Base-by-base conservation (phyloP, 64 coral and sea anemone genomes). In the Actinia tenebrosa region DNA sequence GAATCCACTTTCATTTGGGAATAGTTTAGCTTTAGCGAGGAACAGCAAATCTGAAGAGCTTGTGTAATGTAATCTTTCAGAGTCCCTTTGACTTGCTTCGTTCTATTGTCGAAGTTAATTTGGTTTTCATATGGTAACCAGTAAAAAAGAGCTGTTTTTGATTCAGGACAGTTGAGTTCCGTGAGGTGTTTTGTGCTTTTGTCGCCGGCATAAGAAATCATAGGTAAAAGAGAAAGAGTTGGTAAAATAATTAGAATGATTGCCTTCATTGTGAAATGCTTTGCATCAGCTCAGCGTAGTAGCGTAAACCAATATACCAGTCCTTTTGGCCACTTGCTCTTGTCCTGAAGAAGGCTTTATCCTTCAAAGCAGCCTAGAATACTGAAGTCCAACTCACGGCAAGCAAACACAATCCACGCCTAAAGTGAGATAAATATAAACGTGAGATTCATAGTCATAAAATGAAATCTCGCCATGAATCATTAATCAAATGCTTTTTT, bases 1-100 rank as follows among this genome's bases (percentile, higher is more conserved):
- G 90, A 83, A 20, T 86, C 68, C 4, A 84, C 90, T 43, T 92
- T 75, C 86, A 92, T 84, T 83, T 81, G 14, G 19, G 78, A 92
- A 59, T 92, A 92, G 7, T 23, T 59, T 1, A 92, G 80, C 3
- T 92, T 64, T 59, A 87, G 16, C 42, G 90, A 45, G 16, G 90
- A 47, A 22, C 90, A 92, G 30, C 90, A 92, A 59, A 42, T 45
- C 17, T 47, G 45, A 20, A 92, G 63, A 44, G 86, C 90, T 22
- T 27, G 6, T 3, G 77, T 22, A 16, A 92, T 64, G 60, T 63
- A 88, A 13, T 4, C 3, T 17, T 71, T 52, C 10, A 92, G 78
- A 25, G 42, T 7, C 26, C 90, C 90, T 2, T 45, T n/a, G 16
- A 84, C 0, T 19, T 46, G 20, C 17, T 55, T 44, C 2, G 2